Conservation (phyloP, 1,140 invertebrate species). For the Schmidtea mediterranea region DNA sequence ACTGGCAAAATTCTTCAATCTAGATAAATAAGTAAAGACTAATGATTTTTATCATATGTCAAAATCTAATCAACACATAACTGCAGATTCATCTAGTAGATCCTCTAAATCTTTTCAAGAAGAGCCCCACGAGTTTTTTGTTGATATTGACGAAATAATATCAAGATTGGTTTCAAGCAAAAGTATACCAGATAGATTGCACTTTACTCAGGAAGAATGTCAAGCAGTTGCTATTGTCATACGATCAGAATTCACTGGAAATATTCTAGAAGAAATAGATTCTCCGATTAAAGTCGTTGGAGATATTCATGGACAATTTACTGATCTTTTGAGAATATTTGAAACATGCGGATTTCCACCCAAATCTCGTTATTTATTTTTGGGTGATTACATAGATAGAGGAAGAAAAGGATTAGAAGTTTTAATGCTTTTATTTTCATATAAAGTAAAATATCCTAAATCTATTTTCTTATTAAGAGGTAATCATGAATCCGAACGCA, state of each 20-base stretch:
- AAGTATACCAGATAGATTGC: too few relatives aligned
- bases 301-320: conserved; percentile 97
- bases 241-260: neutral
- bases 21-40: too few relatives aligned
- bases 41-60: too few relatives aligned
- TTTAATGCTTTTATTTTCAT: conserved; percentile 75
- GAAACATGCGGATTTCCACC: conserved; percentile 91
- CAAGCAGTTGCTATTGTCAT: too few relatives aligned
- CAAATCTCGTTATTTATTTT: conserved; percentile 97
- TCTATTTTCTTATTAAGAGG: conserved; percentile 95
- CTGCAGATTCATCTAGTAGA: too few relatives aligned
- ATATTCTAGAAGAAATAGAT: conserved; percentile 43
- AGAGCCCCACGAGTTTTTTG: too few relatives aligned
- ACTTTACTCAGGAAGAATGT: too few relatives aligned
- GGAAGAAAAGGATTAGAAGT: conserved; percentile 99
- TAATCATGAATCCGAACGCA: conserved; percentile 95
- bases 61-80: too few relatives aligned
- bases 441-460: conserved; percentile 90
- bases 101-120: too few relatives aligned
- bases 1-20: too few relatives aligned
- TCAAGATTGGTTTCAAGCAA: too few relatives aligned
- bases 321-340: conserved; percentile 97
- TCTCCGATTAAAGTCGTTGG: conserved; percentile 97
- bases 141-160: too few relatives aligned
- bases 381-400: conserved; percentile 98